phyloP scores from a whole-genome alignment of 2,113 vertebrate genomes.

The Poeciliopsis turrubarensis region DNA sequence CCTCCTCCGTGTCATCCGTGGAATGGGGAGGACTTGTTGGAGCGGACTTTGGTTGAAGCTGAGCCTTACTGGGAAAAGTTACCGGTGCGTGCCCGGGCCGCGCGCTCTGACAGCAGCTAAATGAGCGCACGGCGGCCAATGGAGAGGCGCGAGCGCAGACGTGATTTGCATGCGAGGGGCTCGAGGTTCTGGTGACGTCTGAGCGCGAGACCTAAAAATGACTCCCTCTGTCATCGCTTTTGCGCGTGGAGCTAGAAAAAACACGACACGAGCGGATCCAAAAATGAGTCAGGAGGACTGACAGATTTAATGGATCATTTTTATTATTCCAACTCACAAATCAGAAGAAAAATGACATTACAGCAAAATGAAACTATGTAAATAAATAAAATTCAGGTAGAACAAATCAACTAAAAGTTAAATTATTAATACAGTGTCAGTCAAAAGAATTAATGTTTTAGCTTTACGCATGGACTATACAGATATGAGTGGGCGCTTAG shows the following conservation, averaged over 20 bases:
- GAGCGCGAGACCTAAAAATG: constrained; percentile 76
- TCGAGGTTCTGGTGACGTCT: constrained; percentile 87
- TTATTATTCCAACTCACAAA: not conserved
- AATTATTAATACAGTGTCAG: not conserved
- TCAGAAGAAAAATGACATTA: not conserved
- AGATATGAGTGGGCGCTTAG: not conserved
- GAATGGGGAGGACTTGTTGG: constrained; percentile 36
- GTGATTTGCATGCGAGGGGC: constrained; percentile 87
- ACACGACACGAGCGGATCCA: constrained; percentile 20
- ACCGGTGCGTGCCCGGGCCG: constrained; percentile 84
- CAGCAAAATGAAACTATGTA: not conserved
- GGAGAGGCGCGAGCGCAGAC: constrained; percentile 77
- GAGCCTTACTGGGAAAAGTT: constrained; percentile 61
- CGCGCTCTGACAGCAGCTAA: constrained; percentile 88
- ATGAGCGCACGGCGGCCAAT: constrained; percentile 90
- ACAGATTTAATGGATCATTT: not conserved
- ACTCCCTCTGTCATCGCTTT: constrained; percentile 60
- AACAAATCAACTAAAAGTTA: not conserved
- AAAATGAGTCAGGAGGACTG: not conserved
- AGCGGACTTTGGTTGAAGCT: constrained; percentile 69
- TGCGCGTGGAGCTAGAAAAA: constrained; percentile 22
- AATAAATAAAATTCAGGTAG: not conserved
- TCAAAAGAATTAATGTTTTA: not conserved
- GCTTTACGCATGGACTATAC: not conserved
- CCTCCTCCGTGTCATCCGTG: constrained; percentile 59